Conservation (phyloP, 2,888 invertebrate species). For the Acleris sparsana region DNA sequence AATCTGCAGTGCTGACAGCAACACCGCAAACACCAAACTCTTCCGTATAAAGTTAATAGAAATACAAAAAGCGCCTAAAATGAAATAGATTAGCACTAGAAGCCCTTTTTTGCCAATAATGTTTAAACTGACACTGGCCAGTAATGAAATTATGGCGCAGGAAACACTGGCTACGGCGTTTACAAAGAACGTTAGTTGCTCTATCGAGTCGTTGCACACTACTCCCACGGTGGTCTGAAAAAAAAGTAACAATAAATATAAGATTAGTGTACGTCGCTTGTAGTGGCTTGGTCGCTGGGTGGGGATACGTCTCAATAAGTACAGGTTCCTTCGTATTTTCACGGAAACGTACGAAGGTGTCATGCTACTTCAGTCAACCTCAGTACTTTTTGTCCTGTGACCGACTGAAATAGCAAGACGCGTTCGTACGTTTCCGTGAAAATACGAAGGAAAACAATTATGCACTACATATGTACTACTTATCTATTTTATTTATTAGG, state of each 20-base stretch:
- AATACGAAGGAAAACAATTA: too few species aligned
- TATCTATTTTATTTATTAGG: too few species aligned
- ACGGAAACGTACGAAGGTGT: too few species aligned
- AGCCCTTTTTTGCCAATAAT: slow-evolving; percentile 70
- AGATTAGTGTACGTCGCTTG: not conserved
- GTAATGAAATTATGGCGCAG: slow-evolving; percentile 61
- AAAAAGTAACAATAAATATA: not conserved
- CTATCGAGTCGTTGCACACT: slow-evolving; percentile 66
- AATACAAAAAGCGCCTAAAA: slow-evolving; percentile 62
- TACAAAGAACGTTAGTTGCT: slow-evolving; percentile 62
- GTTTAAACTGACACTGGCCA: slow-evolving; percentile 63
- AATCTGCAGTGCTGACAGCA: slow-evolving; percentile 65
- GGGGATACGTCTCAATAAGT: too few species aligned
- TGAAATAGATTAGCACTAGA: slow-evolving; percentile 56
- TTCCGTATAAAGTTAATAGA: slow-evolving; percentile 69
- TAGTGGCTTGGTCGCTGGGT: too few species aligned
- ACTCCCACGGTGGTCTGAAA: slow-evolving; percentile 56
- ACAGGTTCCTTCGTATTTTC: too few species aligned
- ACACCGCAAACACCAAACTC: slow-evolving; percentile 63
- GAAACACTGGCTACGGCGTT: slow-evolving; percentile 61
- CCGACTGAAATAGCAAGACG: too few species aligned
- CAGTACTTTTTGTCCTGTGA: too few species aligned
- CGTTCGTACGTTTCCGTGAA: too few species aligned
- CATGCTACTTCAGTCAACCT: too few species aligned
- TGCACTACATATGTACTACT: too few species aligned